These are phyloP conservation scores for Acinonyx jubatus DNA, from an alignment of 2,113 vertebrate genomes.

Conservation along the genomic window DNA sequence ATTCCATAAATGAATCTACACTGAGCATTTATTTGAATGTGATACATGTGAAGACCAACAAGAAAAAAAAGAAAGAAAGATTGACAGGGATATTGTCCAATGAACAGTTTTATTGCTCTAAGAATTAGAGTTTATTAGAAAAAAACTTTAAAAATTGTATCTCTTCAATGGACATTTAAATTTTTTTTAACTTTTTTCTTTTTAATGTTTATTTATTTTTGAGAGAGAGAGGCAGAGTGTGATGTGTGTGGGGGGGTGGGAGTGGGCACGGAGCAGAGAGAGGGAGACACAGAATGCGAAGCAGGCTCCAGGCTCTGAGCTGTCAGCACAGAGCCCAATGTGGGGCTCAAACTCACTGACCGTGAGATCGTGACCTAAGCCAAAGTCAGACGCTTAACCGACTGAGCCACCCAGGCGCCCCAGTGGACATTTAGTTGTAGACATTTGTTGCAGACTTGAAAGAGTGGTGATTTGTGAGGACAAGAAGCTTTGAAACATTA, in stretches of 20 bases:
- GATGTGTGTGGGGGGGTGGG: too few species aligned
- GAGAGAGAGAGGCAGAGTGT: too few species aligned
- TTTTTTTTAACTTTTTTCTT: too few species aligned
- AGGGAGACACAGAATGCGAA: too few species aligned
- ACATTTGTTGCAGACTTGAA: neutral
- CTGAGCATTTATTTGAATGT: neutral
- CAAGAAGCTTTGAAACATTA: neutral
- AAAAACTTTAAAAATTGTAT: neutral
- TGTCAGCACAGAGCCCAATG: too few species aligned
- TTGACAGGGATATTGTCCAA: neutral
- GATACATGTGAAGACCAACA: neutral
- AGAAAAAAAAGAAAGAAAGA: neutral
- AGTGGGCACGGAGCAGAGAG: too few species aligned
- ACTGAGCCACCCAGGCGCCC: too few species aligned
- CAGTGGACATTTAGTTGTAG: neutral
- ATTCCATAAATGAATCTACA: neutral
- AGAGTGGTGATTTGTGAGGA: slow-evolving; percentile 27
- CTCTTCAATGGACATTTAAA: slow-evolving; percentile 1
- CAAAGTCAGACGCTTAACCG: too few species aligned
- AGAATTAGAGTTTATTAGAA: slow-evolving; percentile 25
- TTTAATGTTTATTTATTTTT: too few species aligned
- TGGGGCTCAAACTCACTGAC: too few species aligned
- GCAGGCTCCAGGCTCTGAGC: too few species aligned
- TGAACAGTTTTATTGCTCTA: neutral
- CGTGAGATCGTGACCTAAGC: too few species aligned